Percentiles rank a stretch among this genome's conserved stretches.
phyloP scores from a whole-genome alignment of 2,888 invertebrate species.

The Steinernema hermaphroditum region DNA sequence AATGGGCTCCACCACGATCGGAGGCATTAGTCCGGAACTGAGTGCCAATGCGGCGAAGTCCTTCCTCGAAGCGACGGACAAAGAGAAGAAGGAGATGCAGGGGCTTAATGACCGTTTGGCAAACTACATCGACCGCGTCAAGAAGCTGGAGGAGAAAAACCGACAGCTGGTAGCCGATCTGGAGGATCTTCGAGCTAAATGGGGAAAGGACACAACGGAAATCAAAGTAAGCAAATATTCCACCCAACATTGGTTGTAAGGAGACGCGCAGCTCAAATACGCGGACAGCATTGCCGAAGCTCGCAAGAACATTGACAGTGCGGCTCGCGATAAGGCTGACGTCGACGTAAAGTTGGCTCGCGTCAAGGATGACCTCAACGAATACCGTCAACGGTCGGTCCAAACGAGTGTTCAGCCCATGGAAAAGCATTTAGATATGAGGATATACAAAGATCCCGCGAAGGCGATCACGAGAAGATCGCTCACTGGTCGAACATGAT shows the following conservation, averaged over 20 bases:
- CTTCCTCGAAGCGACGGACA: constrained; percentile 67
- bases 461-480: constrained; percentile 64
- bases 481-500: constrained; percentile 62
- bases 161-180: constrained; percentile 64
- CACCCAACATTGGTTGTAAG: background rate
- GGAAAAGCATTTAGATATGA: constrained; percentile 54
- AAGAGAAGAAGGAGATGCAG: constrained; percentile 70
- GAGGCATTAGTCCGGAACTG: constrained; percentile 65
- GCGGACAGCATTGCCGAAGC: constrained; percentile 70
- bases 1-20: constrained; percentile 65
- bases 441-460: constrained; percentile 61
- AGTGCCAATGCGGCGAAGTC: constrained; percentile 65
- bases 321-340: constrained; percentile 69
- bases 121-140: constrained; percentile 70
- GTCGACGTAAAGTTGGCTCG: constrained; percentile 69
- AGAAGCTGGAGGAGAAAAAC: constrained; percentile 66
- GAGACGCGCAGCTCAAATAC: constrained; percentile 65
- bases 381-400: constrained; percentile 60
- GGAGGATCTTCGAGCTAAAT: constrained; percentile 64
- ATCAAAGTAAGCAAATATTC: constrained; percentile 54
- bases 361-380: constrained; percentile 69
- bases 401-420: background rate
- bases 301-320: constrained; percentile 69
- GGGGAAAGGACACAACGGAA: constrained; percentile 66
- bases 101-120: constrained; percentile 70